Conservation (phyloP, 2,888 invertebrate genomes). For the Lordiphosa fenestrarum region DNA sequence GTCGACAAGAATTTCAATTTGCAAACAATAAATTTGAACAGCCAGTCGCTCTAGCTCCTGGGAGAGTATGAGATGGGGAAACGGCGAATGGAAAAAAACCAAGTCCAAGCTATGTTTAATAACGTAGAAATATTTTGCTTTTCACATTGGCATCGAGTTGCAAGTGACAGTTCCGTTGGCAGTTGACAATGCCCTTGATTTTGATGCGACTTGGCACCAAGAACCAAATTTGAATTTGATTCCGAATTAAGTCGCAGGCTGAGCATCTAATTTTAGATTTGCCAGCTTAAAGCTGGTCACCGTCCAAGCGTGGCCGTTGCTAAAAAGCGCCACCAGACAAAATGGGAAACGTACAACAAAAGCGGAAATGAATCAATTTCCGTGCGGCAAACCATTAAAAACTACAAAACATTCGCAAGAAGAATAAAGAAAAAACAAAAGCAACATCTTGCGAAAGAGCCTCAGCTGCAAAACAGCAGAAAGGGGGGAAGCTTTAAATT, state of each 20-base stretch:
- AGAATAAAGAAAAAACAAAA: conserved; percentile 33
- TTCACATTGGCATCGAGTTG: conserved; percentile 44
- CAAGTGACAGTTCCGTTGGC: conserved; percentile 59
- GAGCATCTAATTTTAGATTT: conserved; percentile 39
- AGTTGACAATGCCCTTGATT: conserved; percentile 56
- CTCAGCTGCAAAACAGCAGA: no score
- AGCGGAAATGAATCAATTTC: conserved; percentile 73
- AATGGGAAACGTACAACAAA: conserved; percentile 54
- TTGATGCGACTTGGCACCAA: conserved; percentile 25
- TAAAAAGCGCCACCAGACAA: background rate
- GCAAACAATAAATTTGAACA: conserved; percentile 71
- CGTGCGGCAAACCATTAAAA: conserved; percentile 67
- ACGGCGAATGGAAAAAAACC: conserved; percentile 11
- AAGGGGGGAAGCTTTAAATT: no score
- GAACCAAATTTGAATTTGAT: conserved; percentile 44
- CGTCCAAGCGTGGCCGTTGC: background rate
- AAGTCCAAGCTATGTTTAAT: conserved; percentile 40
- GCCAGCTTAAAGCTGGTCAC: conserved; percentile 1
- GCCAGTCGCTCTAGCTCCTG: conserved; percentile 51
- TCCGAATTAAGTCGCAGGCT: conserved; percentile 40
- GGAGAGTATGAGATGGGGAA: conserved; percentile 19
- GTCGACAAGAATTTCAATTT: conserved; percentile 75
- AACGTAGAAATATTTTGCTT: conserved; percentile 46
- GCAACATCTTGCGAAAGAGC: conserved; percentile 12
- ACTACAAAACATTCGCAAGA: conserved; percentile 51